phyloP scores from a whole-genome alignment of 2,797 vertebrate genomes.

The Gymnodraco acuticeps region DNA sequence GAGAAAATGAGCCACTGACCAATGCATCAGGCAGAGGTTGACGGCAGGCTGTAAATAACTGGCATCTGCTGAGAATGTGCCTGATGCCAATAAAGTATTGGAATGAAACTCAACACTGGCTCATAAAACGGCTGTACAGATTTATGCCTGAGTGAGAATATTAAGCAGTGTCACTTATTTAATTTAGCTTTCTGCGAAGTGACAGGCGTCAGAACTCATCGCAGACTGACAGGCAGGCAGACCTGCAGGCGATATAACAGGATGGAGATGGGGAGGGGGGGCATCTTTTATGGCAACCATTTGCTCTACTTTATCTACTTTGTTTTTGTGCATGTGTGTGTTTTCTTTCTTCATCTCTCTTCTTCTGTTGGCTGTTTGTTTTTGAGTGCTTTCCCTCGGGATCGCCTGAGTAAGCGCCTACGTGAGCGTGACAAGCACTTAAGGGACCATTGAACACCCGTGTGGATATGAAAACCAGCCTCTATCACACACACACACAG shows the following conservation, averaged over 20 bases:
- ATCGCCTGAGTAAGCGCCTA: slow-evolving; percentile 60
- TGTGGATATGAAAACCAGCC: slow-evolving; percentile 56
- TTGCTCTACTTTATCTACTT: slow-evolving; percentile 50
- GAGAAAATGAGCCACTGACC: slow-evolving; percentile 51
- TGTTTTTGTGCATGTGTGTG: slow-evolving; percentile 25
- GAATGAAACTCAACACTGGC: slow-evolving; percentile 55
- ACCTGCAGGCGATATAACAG: slow-evolving; percentile 48
- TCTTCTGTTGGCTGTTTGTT: slow-evolving; percentile 55
- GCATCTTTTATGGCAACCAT: slow-evolving; percentile 61
- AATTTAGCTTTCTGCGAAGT: slow-evolving; percentile 60
- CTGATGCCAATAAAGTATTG: slow-evolving; percentile 54
- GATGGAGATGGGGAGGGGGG: slow-evolving; percentile 32
- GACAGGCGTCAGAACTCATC: slow-evolving; percentile 58
- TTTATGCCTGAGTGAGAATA: slow-evolving; percentile 72
- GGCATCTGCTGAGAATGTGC: slow-evolving; percentile 46
- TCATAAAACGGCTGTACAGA: slow-evolving; percentile 63
- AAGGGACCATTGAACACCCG: slow-evolving; percentile 49
- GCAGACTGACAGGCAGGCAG: slow-evolving; percentile 47
- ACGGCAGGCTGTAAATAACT: slow-evolving; percentile 59
- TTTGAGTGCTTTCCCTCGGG: slow-evolving; percentile 43
- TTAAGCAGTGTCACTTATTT: slow-evolving; percentile 68
- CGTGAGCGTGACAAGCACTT: slow-evolving; percentile 65
- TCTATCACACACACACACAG: slow-evolving; percentile 14
- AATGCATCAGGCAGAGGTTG: slow-evolving; percentile 53
- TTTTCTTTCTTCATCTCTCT: slow-evolving; percentile 9